phyloP scores from a whole-genome alignment of 2,888 invertebrate species.

The Cryptocheilus praepositus region DNA sequence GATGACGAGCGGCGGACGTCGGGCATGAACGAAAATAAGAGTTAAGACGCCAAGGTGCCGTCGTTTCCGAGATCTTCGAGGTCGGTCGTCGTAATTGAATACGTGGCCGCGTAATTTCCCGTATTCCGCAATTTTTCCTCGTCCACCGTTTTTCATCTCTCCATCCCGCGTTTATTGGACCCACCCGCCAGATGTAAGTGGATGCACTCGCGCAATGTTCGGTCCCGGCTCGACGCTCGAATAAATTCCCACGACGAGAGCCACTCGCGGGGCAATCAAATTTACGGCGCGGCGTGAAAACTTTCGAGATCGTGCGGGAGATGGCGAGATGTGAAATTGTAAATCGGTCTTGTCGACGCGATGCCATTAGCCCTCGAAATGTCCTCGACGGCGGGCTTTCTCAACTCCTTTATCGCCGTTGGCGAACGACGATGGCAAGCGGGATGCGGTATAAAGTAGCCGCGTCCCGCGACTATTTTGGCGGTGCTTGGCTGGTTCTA shows the following conservation, averaged over 20 bases:
- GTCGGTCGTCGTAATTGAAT: not conserved
- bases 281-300: constrained; percentile 5
- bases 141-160: constrained; percentile 20
- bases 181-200: constrained; percentile 1
- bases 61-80: not conserved
- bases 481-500: too few relatives aligned
- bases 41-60: not conserved
- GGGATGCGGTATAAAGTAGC: too few relatives aligned
- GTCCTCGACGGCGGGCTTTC: too few relatives aligned
- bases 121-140: constrained; percentile 38
- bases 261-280: constrained; percentile 8
- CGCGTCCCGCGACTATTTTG: too few relatives aligned
- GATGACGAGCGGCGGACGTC: too few relatives aligned
- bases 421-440: too few relatives aligned
- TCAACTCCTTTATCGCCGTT: too few relatives aligned
- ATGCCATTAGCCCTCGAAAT: too few relatives aligned
- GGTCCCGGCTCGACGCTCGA: constrained; percentile 7
- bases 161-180: constrained; percentile 5
- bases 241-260: constrained; percentile 14
- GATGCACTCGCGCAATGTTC: not conserved
- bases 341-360: too few relatives aligned
- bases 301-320: constrained; percentile 14
- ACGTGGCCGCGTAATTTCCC: constrained; percentile 14
- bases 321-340: too few relatives aligned
- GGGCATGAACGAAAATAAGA: not conserved